phyloP scores from a whole-genome alignment of 2,888 invertebrate species.

The Tiphia femorata region DNA sequence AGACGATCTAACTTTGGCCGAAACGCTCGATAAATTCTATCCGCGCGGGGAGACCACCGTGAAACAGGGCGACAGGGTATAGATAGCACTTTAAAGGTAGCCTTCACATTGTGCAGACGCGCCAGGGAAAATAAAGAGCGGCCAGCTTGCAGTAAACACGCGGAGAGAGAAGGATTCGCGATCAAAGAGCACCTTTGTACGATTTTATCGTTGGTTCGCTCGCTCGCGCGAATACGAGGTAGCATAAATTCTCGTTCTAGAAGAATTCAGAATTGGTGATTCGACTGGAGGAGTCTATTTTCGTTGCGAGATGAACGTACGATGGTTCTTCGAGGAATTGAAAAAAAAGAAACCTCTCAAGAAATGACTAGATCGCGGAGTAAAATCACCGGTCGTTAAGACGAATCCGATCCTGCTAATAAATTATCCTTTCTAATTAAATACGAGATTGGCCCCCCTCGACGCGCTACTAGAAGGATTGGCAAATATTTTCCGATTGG shows the following conservation, averaged over 20 bases:
- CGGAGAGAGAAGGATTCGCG: too few relatives aligned
- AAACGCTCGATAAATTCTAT: constrained; percentile 19
- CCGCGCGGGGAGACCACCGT: constrained; percentile 8
- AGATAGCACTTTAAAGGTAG: constrained; percentile 24
- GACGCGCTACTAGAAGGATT: background rate
- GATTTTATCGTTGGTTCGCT: too few relatives aligned
- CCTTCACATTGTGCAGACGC: constrained; percentile 17
- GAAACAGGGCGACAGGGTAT: constrained; percentile 9
- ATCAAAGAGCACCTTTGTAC: too few relatives aligned
- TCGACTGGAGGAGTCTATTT: too few relatives aligned
- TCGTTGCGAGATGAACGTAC: too few relatives aligned
- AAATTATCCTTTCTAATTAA: constrained; percentile 16
- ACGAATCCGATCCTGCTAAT: background rate
- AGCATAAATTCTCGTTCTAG: too few relatives aligned
- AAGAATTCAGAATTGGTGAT: too few relatives aligned
- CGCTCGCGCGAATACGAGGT: too few relatives aligned
- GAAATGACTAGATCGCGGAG: background rate
- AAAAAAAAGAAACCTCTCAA: background rate
- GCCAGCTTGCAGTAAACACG: too few relatives aligned
- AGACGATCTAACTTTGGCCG: constrained; percentile 6
- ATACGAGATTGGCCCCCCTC: constrained; percentile 7
- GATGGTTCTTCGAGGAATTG: too few relatives aligned
- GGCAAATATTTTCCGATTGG: background rate
- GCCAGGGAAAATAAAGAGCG: too few relatives aligned
- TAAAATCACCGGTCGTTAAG: background rate